Conservation (phyloP, 53 echinoderm and acorn worm species). For the Stichopus horrens region DNA sequence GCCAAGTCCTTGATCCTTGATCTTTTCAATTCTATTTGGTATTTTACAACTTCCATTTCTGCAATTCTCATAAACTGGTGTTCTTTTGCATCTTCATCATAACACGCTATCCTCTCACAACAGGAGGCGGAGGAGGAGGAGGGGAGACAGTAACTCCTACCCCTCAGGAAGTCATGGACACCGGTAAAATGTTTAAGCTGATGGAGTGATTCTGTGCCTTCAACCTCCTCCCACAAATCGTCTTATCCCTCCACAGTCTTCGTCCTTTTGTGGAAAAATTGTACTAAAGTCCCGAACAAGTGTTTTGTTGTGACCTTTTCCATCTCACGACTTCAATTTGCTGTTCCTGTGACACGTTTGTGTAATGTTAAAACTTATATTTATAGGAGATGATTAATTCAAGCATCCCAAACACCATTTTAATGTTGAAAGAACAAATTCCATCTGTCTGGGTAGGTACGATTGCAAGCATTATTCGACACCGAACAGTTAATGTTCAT, state of each 20-base stretch:
- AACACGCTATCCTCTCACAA: not conserved
- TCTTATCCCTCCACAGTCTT: not conserved
- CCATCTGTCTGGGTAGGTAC: no score
- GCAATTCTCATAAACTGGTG: not conserved
- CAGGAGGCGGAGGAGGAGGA: slow-evolving; percentile 28
- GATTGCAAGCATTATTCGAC: no score
- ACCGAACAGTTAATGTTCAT: no score
- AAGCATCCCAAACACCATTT: no score
- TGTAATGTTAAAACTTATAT: no score
- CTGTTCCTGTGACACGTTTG: no score
- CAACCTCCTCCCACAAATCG: not conserved
- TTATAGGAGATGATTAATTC: no score
- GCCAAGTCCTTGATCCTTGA: not conserved
- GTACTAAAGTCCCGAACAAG: no score
- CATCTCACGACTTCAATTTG: no score
- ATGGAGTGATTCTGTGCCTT: not conserved
- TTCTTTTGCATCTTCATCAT: slow-evolving; percentile 21
- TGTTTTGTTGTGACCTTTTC: no score
- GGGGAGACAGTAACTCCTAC: not conserved
- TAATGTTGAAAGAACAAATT: no score
- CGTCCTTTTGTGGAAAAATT: not conserved
- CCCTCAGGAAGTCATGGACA: slow-evolving; percentile 23
- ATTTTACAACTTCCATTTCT: not conserved
- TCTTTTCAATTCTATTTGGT: not conserved
- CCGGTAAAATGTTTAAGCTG: slow-evolving; percentile 21